These are phyloP conservation scores for Rhorus exstirpatorius DNA, from an alignment of 2,888 invertebrate genomes.

Conservation along the genomic window DNA sequence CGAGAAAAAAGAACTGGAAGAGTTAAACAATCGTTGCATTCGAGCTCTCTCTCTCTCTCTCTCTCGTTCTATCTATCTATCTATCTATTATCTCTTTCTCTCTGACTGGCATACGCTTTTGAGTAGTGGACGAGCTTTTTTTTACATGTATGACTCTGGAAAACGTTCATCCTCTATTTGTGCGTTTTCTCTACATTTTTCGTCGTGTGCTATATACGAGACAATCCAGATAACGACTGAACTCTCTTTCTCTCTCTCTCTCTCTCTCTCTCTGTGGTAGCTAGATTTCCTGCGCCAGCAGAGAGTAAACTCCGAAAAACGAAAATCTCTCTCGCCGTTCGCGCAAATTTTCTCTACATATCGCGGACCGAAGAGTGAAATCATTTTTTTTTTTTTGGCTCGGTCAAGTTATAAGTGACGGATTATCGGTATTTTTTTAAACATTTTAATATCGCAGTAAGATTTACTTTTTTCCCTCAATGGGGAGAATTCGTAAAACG, in stretches of 20 bases:
- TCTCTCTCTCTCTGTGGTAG: not conserved
- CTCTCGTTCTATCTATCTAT: slow-evolving; percentile 14
- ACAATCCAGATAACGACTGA: slow-evolving; percentile 9
- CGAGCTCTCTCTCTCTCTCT: slow-evolving; percentile 17
- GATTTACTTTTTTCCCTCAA: too few species aligned
- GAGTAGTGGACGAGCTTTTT: slow-evolving; percentile 22
- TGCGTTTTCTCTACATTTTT: slow-evolving; percentile 17
- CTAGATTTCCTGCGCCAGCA: slow-evolving; percentile 11
- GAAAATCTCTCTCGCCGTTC: not conserved
- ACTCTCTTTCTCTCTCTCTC: too few species aligned
- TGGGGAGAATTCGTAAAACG: too few species aligned
- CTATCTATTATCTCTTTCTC: slow-evolving; percentile 11
- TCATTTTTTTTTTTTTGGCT: not conserved
- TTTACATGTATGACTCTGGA: slow-evolving; percentile 15
- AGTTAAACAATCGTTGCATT: slow-evolving; percentile 34
- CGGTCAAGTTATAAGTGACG: not conserved
- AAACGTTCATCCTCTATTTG: slow-evolving; percentile 3
- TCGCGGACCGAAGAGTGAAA: not conserved
- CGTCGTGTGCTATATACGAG: not conserved
- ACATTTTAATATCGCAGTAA: too few species aligned
- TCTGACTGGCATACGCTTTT: slow-evolving; percentile 1
- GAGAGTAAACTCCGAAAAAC: not conserved
- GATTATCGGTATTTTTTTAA: not conserved
- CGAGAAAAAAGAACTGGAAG: slow-evolving; percentile 30
- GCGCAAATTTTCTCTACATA: not conserved